Base-by-base conservation (phyloP, 2,113 vertebrate genomes). In the Chamaea fasciata region DNA sequence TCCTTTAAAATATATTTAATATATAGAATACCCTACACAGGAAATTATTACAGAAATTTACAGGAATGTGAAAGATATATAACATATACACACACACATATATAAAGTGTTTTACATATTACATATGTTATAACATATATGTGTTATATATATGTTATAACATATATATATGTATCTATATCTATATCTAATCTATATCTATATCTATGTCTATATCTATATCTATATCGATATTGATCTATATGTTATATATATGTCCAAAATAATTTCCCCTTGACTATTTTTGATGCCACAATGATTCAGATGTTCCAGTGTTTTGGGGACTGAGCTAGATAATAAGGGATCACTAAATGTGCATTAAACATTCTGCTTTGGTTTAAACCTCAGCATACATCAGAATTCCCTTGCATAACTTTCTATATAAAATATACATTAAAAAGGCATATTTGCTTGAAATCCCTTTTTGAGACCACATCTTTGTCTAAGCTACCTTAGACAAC, bases 371-470 rank as follows among this genome's bases (percentile, higher is more conserved):
- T 53, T 57, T 59, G 10, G 14, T 20, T 83, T 65, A 50, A 53
- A 67, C 30, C 18, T 46, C 7, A 83, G 3, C 10, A 28, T 23
- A 60, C 0, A 0, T 13, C 22, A 77, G 22, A 35, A 41, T 65
- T 89, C 57, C 15, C 9, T 77, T 62, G 7, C 18, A 19, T 21
- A 65, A 60, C 5, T 62, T 73, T 50, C 16, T 46, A 15, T 41
- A 35, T 23, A 10, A 1, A 63, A 16, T 10, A 22, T 26, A 19
- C 1, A 26, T 62, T 77, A 9, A 64, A 90, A 88, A 60, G 0
- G 0, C 50, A 7, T 37, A 57, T 11, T 52, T 79, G 12, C 14
- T n/a, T 80, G 27, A 76, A 90, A 64, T 22, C 55, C 13, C 49
- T 4, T 74, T 92, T 86, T 62, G 23, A 83, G 13, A 77, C 0